A percentile compares a stretch with the other conserved stretches of the same genome.
Evolutionary conservation across 1,140 invertebrate genomes (phyloP).

Genomic region (Anadara kagoshimensis): DNA sequence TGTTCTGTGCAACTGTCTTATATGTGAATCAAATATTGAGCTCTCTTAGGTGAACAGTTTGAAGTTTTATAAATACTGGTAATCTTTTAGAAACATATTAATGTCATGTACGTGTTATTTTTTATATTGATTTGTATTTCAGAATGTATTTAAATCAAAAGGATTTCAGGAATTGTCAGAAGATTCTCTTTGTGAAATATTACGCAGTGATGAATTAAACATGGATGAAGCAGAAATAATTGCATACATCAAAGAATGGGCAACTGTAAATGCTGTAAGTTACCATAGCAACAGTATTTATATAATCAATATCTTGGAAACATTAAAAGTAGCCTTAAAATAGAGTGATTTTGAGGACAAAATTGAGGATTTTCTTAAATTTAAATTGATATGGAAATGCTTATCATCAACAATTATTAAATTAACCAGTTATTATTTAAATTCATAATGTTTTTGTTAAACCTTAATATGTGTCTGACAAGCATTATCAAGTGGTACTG

Average conservation of each 20-base stretch:
- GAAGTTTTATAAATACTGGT: no score
- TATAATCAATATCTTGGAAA: background rate
- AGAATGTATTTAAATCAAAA: slow-evolving; percentile 71
- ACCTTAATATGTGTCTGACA: no score
- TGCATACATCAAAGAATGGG: slow-evolving; percentile 69
- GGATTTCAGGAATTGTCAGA: slow-evolving; percentile 70
- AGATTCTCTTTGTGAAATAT: slow-evolving; percentile 62
- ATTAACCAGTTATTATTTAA: no score
- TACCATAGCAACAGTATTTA: background rate
- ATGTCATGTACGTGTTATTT: background rate
- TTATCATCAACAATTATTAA: no score
- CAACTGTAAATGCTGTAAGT: slow-evolving; percentile 69
- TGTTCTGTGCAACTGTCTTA: no score
- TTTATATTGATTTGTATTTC: slow-evolving; percentile 25
- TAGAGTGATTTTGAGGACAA: background rate
- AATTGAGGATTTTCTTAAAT: background rate
- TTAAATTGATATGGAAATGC: background rate
- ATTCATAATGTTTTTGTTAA: no score
- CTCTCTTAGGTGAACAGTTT: no score
- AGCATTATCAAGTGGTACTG: no score
- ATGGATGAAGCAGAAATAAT: slow-evolving; percentile 70
- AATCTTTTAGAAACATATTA: no score
- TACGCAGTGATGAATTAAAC: slow-evolving; percentile 60
- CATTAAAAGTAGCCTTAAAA: background rate
- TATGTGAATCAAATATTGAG: no score